A percentile compares a stretch with the other conserved stretches of the same genome.
These are phyloP conservation scores for Ephialtes manifestator DNA, from an alignment of 2,888 invertebrate species.

Conservation along the genomic window DNA sequence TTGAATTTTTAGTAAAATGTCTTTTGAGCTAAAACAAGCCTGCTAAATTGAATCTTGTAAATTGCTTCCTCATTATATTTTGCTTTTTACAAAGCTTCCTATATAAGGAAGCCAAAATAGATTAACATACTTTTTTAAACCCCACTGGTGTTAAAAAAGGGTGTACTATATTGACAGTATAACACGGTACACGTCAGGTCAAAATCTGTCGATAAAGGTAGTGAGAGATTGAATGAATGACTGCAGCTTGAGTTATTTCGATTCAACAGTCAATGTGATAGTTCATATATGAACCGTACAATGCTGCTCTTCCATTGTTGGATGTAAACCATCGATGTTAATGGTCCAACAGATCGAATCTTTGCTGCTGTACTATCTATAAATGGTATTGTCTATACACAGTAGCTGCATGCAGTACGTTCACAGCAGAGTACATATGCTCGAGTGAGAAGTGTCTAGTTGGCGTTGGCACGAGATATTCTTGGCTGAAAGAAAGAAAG, in stretches of 20 bases:
- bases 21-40: too few relatives aligned
- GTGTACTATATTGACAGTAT: background rate
- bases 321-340: conserved; percentile 79
- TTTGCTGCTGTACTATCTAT: background rate
- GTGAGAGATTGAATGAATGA: conserved; percentile 49
- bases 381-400: background rate
- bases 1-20: too few relatives aligned
- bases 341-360: conserved; percentile 26
- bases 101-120: too few relatives aligned
- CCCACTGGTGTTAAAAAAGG: too few relatives aligned
- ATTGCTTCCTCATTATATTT: too few relatives aligned
- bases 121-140: too few relatives aligned
- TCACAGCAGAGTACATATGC: conserved; percentile 17
- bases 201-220: conserved; percentile 33
- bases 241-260: conserved; percentile 78
- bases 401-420: background rate
- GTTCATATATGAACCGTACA: conserved; percentile 81
- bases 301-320: background rate
- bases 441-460: conserved; percentile 43
- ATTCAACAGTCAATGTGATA: conserved; percentile 76
- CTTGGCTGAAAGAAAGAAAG: conserved; percentile 25
- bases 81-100: too few relatives aligned
- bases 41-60: too few relatives aligned
- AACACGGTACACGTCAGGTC: conserved; percentile 5
- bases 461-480: conserved; percentile 20